Base-by-base conservation (phyloP, 2,113 vertebrate genomes). In the Xenopus laevis region DNA sequence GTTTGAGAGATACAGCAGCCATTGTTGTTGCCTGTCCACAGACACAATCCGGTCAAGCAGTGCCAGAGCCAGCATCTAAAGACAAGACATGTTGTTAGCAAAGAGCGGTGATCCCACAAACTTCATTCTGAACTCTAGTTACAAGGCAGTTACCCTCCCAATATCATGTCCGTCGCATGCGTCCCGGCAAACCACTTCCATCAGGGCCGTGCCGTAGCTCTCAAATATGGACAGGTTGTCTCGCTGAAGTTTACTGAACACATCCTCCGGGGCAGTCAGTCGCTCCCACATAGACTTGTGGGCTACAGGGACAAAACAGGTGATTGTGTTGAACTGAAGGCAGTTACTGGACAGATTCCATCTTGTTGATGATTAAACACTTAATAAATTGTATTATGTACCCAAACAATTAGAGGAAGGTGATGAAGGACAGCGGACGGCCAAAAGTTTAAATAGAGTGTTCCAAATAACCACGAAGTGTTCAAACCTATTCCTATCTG, bases 151-250 rank as follows among this genome's bases (percentile, higher is more conserved):
- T 90, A 99, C 97, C 83, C 96, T 87, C 85, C 95, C 94, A 46
- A 98, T 97, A 84, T 99, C 95, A 60, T 98, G 97, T 7, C 97
- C 97, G 21, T 98, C 97, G 72, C 97, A 99, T 53, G 95, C 97
- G 27, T 99, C 97, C 78, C 96, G 82, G 79, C 97, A 99, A 73
- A 99, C 93, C 68, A 98, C 96, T 78, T 99, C 97, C 97, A 99
- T 99, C 9, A 99, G 92, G 1, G 96, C 87, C 2, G 93, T 93
- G 30, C 97, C 97, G 0, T 99, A 99, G 79, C 93, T 97, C 86
- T 99, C 96, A 57, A 98, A 95, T 79, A 98, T 98, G 13, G 92
- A 84, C 27, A 99, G 90, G 77, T 96, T 98, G 83, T 98, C 97
- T 50, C 95, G 80, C 79, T 99, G 96, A 71, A 99, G 87, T 87